A percentile compares a stretch with the other conserved stretches of the same genome.
phyloP scores from a whole-genome alignment of 64 coral and sea anemone species.

The Pocillopora damicornis region DNA sequence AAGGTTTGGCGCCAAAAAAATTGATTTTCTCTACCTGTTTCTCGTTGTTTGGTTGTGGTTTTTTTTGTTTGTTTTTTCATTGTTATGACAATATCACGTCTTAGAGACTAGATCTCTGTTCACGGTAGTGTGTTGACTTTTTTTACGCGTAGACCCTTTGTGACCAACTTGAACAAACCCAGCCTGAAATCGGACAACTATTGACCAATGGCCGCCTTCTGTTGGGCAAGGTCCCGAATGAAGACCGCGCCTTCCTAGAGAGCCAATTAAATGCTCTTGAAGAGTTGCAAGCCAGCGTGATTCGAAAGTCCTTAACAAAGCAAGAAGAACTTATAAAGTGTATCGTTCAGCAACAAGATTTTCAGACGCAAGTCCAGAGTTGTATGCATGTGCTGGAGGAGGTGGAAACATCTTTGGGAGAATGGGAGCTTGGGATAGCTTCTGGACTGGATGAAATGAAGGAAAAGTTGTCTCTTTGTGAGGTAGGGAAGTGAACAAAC shows the following conservation, averaged over 20 bases:
- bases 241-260: constrained; percentile 57
- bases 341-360: constrained; percentile 83
- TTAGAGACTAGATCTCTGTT: too few species aligned
- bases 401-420: constrained; percentile 44
- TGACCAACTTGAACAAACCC: constrained; percentile 67
- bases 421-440: constrained; percentile 31
- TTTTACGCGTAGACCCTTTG: constrained; percentile 52
- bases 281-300: constrained; percentile 63
- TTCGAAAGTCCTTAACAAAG: constrained; percentile 66
- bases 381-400: constrained; percentile 71
- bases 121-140: neutral
- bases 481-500: constrained; percentile 16
- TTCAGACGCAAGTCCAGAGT: constrained; percentile 79
- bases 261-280: constrained; percentile 57
- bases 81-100: too few species aligned
- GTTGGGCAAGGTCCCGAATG: constrained; percentile 46
- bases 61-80: too few species aligned
- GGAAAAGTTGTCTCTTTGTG: constrained; percentile 58
- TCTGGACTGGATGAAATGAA: constrained; percentile 47
- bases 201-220: constrained; percentile 45
- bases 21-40: neutral
- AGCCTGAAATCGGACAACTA: constrained; percentile 43
- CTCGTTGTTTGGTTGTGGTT: too few species aligned
- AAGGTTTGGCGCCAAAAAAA: constrained; percentile 65
- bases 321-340: constrained; percentile 74